Base-by-base conservation (phyloP, 1,140 invertebrate genomes). In the Tetramorium alpestre region DNA sequence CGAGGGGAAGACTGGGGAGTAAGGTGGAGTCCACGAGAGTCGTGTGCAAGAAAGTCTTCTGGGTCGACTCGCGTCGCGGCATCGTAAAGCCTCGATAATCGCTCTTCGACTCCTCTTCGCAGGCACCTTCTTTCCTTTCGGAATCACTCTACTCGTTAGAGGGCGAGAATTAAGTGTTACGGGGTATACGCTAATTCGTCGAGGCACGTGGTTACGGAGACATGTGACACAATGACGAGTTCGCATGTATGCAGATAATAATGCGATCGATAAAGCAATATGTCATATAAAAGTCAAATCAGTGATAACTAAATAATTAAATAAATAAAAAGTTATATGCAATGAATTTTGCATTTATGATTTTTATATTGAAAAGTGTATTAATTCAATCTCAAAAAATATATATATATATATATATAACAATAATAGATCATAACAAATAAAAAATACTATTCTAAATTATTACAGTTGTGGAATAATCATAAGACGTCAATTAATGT, bases 71-170 rank as follows among this genome's bases (percentile, higher is more conserved):
- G 38, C 54, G 85, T 67, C 88, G 82, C 89, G 89, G 89, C 90
- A 77, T 90, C 89, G 86, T 94, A 93, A 94, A 94, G 91, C 87
- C 90, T 80, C 88, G 85, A 92, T 87, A 87, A 88, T 92, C 87
- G 89, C 80, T 60, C 80, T 92, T 92, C 89, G 87, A 92, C 88
- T 91, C 69, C 69, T 87, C 41, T 64, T n/a, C 28, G n/a, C 44
- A 44, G 25, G 7, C 67, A 77, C 47, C 85, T 64, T 62, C 77
- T 49, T 62, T 60, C 49, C 44, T 67, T 60, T 84, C 77, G 47
- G 65, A 82, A 78, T 85, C 58, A 16, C 44, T 85, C 18, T 16
- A 84, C 80, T 88, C 89, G 87, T 87, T 87, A 87, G 84, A 62
- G 47, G 65, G 28, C 47, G 77, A 76, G 67, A 90, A 90, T 85